Conservation (phyloP, 1,140 invertebrate genomes). For the Spodoptera litura region DNA sequence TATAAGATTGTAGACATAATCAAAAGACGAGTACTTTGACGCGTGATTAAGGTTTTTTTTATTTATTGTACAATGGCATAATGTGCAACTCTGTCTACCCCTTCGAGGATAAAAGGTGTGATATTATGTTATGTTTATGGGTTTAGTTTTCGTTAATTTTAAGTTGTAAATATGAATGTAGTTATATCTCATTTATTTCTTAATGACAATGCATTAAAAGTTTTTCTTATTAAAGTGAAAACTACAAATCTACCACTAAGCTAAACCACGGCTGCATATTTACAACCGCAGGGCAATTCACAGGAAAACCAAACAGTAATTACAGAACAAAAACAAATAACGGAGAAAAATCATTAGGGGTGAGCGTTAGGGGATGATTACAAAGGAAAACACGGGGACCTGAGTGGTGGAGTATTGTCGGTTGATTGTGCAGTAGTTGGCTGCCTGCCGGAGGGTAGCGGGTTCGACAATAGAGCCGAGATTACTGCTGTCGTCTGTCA, state of each 20-base stretch:
- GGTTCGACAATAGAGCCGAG: conserved; percentile 73
- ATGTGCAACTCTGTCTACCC: too few relatives aligned
- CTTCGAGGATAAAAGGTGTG: too few relatives aligned
- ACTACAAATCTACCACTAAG: neutral
- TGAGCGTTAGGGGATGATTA: conserved; percentile 71
- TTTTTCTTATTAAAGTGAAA: neutral
- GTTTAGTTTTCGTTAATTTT: too few relatives aligned
- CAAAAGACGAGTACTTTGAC: too few relatives aligned
- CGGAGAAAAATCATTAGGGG: conserved; percentile 82
- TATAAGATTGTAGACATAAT: neutral
- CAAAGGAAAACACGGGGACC: conserved; percentile 74
- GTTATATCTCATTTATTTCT: too few relatives aligned
- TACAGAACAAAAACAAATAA: conserved; percentile 83
- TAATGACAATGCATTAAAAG: too few relatives aligned
- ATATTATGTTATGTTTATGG: too few relatives aligned
- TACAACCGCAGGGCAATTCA: conserved; percentile 76
- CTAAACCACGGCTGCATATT: conserved; percentile 66
- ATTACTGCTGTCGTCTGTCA: conserved; percentile 69
- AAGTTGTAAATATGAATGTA: too few relatives aligned
- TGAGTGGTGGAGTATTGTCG: conserved; percentile 70
- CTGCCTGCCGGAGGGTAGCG: conserved; percentile 61
- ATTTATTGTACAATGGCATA: too few relatives aligned
- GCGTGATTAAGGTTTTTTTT: too few relatives aligned
- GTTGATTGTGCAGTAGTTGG: conserved; percentile 63
- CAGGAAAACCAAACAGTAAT: conserved; percentile 83